Conservation (phyloP, 2,888 invertebrate genomes). For the Rhaphigaster nebulosa region DNA sequence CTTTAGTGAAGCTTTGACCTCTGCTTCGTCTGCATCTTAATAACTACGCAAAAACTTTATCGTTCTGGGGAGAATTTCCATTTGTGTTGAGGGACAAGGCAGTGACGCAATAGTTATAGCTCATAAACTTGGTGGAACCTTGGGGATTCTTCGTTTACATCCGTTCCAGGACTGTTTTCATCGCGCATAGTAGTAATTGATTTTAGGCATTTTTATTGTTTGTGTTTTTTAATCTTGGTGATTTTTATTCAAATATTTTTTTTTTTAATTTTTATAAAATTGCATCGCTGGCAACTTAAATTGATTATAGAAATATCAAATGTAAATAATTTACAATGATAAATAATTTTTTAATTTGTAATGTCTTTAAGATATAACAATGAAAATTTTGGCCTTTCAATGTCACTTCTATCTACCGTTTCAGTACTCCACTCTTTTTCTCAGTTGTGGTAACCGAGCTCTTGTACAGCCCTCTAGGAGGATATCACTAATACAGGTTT, state of each 20-base stretch:
- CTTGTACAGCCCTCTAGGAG: too few relatives aligned
- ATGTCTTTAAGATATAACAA: too few relatives aligned
- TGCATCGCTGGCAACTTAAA: not conserved
- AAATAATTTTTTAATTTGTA: too few relatives aligned
- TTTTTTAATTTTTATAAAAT: not conserved
- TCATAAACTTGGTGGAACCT: not conserved
- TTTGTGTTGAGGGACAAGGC: not conserved
- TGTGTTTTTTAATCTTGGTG: too few relatives aligned
- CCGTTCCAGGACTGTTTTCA: not conserved
- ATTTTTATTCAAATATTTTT: not conserved
- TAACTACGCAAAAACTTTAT: slow-evolving; percentile 6
- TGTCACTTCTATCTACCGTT: too few relatives aligned
- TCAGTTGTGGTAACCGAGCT: too few relatives aligned
- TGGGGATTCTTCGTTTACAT: not conserved
- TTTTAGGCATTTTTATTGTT: not conserved
- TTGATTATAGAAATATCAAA: not conserved
- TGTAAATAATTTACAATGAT: too few relatives aligned
- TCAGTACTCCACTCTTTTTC: too few relatives aligned
- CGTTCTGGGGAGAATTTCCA: not conserved
- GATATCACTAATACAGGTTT: too few relatives aligned
- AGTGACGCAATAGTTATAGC: not conserved
- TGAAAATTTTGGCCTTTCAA: too few relatives aligned
- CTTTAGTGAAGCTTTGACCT: not conserved
- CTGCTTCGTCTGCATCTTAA: not conserved
- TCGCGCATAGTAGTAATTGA: not conserved